A percentile compares a stretch with the other conserved stretches of the same genome.
phyloP scores from a whole-genome alignment of 1,140 invertebrate species.

The Panulirus ornatus region DNA sequence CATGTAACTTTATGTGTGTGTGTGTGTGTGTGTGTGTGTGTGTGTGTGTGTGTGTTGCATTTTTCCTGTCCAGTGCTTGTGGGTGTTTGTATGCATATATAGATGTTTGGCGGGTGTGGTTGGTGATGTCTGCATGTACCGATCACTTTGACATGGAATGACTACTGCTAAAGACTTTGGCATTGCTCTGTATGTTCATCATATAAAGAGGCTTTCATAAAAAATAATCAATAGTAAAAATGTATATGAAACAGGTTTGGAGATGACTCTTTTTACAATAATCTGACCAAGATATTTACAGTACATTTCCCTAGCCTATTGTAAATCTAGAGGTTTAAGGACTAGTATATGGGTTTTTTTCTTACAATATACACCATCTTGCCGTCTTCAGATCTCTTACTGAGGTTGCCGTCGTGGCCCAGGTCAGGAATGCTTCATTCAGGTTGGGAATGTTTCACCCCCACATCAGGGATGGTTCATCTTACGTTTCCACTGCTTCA shows the following conservation, averaged over 20 bases:
- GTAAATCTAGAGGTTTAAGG: slow-evolving; percentile 30
- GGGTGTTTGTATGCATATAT: neutral
- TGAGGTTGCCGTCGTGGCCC: slow-evolving; percentile 3
- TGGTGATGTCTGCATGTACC: too few relatives aligned
- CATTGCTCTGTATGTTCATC: slow-evolving; percentile 11
- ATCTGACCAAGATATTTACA: slow-evolving; percentile 42
- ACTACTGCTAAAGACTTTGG: slow-evolving; percentile 37
- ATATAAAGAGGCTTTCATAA: slow-evolving; percentile 15
- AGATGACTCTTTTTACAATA: neutral
- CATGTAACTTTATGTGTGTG: neutral
- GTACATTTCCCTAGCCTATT: slow-evolving; percentile 40
- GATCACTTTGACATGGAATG: too few relatives aligned
- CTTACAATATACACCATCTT: slow-evolving; percentile 22
- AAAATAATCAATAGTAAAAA: slow-evolving; percentile 17
- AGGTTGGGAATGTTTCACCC: neutral
- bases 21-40: neutral
- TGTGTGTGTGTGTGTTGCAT: neutral
- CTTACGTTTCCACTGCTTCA: too few relatives aligned
- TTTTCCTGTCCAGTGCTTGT: too few relatives aligned
- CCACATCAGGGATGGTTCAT: too few relatives aligned
- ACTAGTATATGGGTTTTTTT: slow-evolving; percentile 36
- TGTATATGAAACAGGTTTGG: slow-evolving; percentile 15
- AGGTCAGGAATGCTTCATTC: neutral
- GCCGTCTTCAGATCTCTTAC: slow-evolving; percentile 39
- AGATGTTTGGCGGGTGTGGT: too few relatives aligned